phyloP scores from a whole-genome alignment of 1,140 invertebrate genomes.

The Apis mellifera region Amel_HAv3.1 CM009936.2:4429001-4429500 shows the following conservation, averaged over 20 bases:
- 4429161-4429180: background rate
- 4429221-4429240: background rate
- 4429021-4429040: background rate
- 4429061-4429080: background rate
- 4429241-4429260: background rate
- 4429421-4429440: too few species aligned
- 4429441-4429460: too few species aligned
- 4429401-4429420: too few species aligned
- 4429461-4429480: background rate
- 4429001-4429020: background rate
- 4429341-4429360: background rate
- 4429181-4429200: conserved; percentile 1
- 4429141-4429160: background rate
- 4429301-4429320: background rate
- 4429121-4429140: background rate
- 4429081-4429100: background rate
- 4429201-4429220: background rate
- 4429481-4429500: too few species aligned
- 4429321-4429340: background rate
- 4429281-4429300: background rate
- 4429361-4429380: too few species aligned
- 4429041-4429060: background rate
- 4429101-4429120: background rate
- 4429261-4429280: background rate
- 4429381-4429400: too few species aligned